These are phyloP conservation scores for Galagoides demidoff DNA, from an alignment of 2,797 vertebrate genomes.

Conservation along the genomic window DNA sequence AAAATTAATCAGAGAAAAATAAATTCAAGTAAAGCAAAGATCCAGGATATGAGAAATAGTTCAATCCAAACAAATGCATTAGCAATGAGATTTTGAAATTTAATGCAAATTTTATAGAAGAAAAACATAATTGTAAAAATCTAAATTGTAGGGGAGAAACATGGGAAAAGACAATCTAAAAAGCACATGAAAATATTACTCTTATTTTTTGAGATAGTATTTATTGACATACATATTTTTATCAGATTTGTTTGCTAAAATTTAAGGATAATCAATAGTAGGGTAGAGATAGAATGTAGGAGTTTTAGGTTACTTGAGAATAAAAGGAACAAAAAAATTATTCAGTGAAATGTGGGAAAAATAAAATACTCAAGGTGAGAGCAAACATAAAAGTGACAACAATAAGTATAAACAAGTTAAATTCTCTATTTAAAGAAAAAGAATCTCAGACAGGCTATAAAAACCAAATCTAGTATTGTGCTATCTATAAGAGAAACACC, in stretches of 20 bases:
- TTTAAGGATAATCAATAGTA: not conserved
- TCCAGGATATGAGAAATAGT: not conserved
- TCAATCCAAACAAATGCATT: conserved; percentile 8
- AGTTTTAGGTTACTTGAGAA: not conserved
- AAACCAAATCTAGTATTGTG: not conserved
- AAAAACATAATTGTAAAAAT: conserved; percentile 1
- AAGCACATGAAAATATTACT: not conserved
- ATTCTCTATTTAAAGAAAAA: not conserved
- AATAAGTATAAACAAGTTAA: not conserved
- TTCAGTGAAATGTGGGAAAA: not conserved
- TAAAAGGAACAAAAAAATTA: conserved; percentile 19
- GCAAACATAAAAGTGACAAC: not conserved
- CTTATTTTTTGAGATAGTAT: not conserved
- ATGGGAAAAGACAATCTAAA: not conserved
- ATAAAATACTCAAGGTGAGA: not conserved
- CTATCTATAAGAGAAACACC: not conserved
- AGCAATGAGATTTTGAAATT: conserved; percentile 8
- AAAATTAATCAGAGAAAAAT: conserved; percentile 13
- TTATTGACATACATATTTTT: not conserved
- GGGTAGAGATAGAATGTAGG: not conserved
- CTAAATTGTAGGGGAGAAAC: not conserved
- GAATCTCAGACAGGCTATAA: not conserved
- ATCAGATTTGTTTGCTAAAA: conserved; percentile 26
- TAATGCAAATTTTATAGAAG: not conserved
- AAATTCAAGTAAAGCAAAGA: not conserved